phyloP scores from a whole-genome alignment of 2,888 invertebrate species.

The Agrochola litura region DNA sequence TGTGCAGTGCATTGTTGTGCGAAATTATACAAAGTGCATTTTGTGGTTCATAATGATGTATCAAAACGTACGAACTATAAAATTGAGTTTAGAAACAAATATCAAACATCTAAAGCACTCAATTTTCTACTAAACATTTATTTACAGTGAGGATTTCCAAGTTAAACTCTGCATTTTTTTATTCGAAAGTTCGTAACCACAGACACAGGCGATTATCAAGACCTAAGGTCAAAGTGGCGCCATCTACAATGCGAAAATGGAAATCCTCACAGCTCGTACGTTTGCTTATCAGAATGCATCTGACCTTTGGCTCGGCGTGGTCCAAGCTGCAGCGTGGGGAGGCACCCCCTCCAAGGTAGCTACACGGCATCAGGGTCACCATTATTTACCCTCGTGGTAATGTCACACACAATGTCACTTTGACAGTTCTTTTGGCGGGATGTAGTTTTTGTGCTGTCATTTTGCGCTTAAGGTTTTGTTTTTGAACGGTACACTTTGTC shows the following conservation, averaged over 20 bases:
- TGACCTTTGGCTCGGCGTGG: conserved; percentile 89
- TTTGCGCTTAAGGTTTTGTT: conserved; percentile 78
- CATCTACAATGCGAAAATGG: conserved; percentile 58
- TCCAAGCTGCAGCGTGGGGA: conserved; percentile 89
- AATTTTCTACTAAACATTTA: conserved; percentile 40
- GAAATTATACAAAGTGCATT: conserved; percentile 54
- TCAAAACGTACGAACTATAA: conserved; percentile 59
- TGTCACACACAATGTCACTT: conserved; percentile 83
- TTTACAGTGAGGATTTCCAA: conserved; percentile 62
- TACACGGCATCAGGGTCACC: conserved; percentile 93
- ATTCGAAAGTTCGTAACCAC: conserved; percentile 21
- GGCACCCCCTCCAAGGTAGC: conserved; percentile 91
- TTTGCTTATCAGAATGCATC: conserved; percentile 72
- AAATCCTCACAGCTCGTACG: conserved; percentile 69
- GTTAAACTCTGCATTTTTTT: conserved; percentile 1
- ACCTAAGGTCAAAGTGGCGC: conserved; percentile 55
- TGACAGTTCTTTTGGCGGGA: conserved; percentile 84
- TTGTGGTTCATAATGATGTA: conserved; percentile 45
- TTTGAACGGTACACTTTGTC: conserved; percentile 75
- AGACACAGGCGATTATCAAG: conserved; percentile 42
- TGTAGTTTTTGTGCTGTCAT: conserved; percentile 83
- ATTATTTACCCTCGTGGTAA: conserved; percentile 83
- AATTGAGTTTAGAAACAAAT: conserved; percentile 25
- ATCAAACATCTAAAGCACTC: conserved; percentile 33
- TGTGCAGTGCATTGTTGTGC: conserved; percentile 60